A percentile compares a stretch with the other conserved stretches of the same genome.
phyloP scores from a whole-genome alignment of 2,113 vertebrate species.

The Lucifuga dentata region DNA sequence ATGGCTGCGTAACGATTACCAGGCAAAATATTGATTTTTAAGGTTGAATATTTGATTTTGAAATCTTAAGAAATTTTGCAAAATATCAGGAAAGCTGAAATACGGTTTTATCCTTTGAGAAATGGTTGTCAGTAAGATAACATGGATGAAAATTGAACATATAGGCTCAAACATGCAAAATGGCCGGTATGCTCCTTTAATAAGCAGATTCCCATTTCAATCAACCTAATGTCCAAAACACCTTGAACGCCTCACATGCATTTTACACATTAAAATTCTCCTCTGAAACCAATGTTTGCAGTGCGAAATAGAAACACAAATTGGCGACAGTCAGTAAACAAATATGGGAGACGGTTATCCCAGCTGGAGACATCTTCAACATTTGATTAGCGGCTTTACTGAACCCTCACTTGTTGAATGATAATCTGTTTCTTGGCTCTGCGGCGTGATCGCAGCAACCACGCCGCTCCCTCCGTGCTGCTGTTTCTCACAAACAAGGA shows the following conservation, averaged over 20 bases:
- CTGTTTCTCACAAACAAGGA: conserved; percentile 22
- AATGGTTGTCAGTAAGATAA: no score
- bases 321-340: conserved; percentile 50
- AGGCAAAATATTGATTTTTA: no score
- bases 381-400: conserved; percentile 57
- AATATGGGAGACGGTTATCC: conserved; percentile 43
- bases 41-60: no score
- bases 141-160: no score
- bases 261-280: conserved; percentile 10
- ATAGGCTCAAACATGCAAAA: no score
- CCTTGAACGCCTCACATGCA: conserved; percentile 13
- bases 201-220: no score
- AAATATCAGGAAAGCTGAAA: no score
- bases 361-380: conserved; percentile 52
- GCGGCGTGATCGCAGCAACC: neutral
- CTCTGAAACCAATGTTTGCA: conserved; percentile 12
- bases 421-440: conserved; percentile 24
- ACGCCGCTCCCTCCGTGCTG: conserved; percentile 5
- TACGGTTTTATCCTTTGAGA: no score
- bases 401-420: conserved; percentile 40
- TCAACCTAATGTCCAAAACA: no score
- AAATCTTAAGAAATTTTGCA: no score
- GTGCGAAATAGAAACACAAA: conserved; percentile 39
- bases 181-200: no score
- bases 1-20: no score